phyloP scores from a whole-genome alignment of 2,113 vertebrate genomes.

The Symphodus melops region DNA sequence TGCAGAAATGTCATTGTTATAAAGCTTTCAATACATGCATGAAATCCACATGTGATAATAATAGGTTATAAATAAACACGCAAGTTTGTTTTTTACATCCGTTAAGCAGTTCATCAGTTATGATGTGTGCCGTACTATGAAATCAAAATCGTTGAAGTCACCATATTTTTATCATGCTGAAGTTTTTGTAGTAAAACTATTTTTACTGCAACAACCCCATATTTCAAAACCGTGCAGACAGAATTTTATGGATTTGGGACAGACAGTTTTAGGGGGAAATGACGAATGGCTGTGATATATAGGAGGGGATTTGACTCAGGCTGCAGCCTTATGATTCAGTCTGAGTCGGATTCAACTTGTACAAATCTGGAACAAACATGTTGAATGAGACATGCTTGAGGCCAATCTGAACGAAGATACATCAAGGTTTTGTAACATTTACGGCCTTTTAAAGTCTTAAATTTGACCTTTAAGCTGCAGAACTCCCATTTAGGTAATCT shows the following conservation, averaged over 20 bases:
- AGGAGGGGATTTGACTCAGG: constrained; percentile 22
- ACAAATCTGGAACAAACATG: constrained; percentile 4
- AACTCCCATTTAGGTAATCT: constrained; percentile 18
- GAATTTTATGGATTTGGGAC: neutral
- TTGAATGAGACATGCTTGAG: neutral
- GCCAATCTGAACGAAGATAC: constrained; percentile 12
- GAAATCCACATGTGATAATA: no score
- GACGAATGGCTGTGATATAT: constrained; percentile 12
- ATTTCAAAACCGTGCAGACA: neutral
- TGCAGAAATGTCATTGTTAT: no score
- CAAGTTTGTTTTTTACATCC: no score
- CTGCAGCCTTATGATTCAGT: constrained; percentile 25
- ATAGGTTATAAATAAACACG: no score
- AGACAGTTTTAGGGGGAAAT: constrained; percentile 32
- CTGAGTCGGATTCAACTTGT: neutral
- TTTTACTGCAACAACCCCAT: neutral
- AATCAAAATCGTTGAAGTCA: no score
- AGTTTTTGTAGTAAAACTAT: neutral
- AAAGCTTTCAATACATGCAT: no score
- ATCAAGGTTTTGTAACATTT: constrained; percentile 7
- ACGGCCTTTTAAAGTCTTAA: constrained; percentile 40
- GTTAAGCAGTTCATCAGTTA: no score
- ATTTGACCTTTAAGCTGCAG: constrained; percentile 54
- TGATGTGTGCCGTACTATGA: no score
- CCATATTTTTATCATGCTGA: neutral